phyloP scores from a whole-genome alignment of 2,797 vertebrate genomes.

The Amblyopsis hoosieri region DNA sequence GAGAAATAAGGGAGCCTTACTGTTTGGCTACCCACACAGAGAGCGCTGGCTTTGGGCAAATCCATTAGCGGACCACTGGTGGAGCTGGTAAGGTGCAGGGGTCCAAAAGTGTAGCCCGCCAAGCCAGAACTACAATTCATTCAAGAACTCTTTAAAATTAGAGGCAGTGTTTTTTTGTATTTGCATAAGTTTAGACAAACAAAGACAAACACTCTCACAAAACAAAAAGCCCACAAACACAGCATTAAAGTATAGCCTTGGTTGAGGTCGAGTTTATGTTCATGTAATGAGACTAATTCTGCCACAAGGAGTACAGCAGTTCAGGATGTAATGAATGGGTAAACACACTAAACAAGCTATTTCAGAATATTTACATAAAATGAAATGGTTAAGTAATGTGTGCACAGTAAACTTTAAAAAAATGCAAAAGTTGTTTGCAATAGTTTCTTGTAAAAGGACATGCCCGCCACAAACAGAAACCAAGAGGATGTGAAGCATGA shows the following conservation, averaged over 20 bases:
- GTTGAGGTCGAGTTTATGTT: conserved; percentile 47
- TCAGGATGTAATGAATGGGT: conserved; percentile 54
- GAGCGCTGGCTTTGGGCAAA: conserved; percentile 44
- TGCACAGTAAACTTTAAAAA: conserved; percentile 20
- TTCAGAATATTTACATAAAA: conserved; percentile 51
- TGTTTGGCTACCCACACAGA: conserved; percentile 36
- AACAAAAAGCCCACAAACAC: conserved; percentile 20
- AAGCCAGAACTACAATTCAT: conserved; percentile 53
- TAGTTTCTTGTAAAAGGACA: conserved; percentile 12
- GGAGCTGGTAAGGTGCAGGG: conserved; percentile 40
- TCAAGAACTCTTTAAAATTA: conserved; percentile 62
- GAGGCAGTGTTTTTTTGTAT: conserved; percentile 33
- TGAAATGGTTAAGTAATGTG: conserved; percentile 42
- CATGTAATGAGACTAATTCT: conserved; percentile 39
- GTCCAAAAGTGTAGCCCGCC: conserved; percentile 13
- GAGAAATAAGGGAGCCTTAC: conserved; percentile 36
- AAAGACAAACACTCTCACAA: conserved; percentile 24
- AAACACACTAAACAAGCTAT: conserved; percentile 44
- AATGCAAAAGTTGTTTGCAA: conserved; percentile 16
- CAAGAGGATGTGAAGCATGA: conserved; percentile 42
- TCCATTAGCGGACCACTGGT: conserved; percentile 41
- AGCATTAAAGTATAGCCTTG: conserved; percentile 17
- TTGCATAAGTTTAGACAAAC: conserved; percentile 55
- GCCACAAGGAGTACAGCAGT: conserved; percentile 39
- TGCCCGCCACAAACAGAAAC: conserved; percentile 10